These are phyloP conservation scores for Aurelia aurita complex sp. Pacific DNA, from an alignment of 30 jellyfish, hydroid and myxozoan genomes.

Conservation along the genomic window DNA sequence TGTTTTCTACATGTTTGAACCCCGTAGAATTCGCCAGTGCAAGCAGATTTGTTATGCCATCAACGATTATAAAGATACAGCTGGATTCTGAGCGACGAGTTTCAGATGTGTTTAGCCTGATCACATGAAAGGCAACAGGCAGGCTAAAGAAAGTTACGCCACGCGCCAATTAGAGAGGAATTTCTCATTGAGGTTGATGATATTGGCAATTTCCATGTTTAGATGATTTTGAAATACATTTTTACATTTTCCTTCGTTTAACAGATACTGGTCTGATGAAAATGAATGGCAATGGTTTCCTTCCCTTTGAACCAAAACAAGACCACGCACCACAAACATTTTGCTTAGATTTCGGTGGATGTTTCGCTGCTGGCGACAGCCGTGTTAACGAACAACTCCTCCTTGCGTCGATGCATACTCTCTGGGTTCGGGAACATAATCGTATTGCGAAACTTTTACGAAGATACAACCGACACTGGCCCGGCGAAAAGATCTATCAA, in stretches of 20 bases:
- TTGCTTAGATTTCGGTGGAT: conserved; percentile 84
- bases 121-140: no score
- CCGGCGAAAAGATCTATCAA: conserved; percentile 66
- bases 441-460: conserved; percentile 68
- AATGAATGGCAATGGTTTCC: conserved; percentile 41
- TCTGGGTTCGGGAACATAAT: conserved; percentile 85
- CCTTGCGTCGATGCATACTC: conserved; percentile 79
- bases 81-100: no score
- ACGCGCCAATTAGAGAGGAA: no score
- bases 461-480: conserved; percentile 76
- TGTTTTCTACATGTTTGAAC: no score
- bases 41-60: no score
- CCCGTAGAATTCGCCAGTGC: no score
- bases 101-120: no score
- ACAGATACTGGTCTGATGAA: conserved; percentile 75
- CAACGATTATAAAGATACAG: no score
- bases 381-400: conserved; percentile 84
- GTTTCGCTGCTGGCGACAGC: conserved; percentile 90
- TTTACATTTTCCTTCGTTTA: background rate
- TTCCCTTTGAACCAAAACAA: conserved; percentile 63
- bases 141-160: no score
- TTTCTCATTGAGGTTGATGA: no score
- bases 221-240: no score
- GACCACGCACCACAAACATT: conserved; percentile 78
- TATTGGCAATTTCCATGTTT: no score